These are phyloP conservation scores for Halichoeres trimaculatus DNA, from an alignment of 2,113 vertebrate genomes.

Conservation along the genomic window DNA sequence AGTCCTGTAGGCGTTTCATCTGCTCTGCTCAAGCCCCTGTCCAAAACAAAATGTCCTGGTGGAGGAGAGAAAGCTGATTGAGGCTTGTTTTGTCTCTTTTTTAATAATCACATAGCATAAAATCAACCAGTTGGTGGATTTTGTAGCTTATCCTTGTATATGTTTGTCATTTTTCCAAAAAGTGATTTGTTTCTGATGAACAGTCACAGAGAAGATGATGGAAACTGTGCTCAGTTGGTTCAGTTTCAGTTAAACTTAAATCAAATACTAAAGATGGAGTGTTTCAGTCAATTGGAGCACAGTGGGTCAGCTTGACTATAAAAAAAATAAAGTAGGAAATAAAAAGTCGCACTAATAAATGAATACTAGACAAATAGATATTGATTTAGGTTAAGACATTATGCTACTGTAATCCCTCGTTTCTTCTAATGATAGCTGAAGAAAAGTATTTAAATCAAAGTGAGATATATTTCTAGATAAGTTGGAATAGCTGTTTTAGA, in stretches of 20 bases:
- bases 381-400: too few relatives aligned
- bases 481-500: too few relatives aligned
- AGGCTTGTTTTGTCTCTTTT: not conserved
- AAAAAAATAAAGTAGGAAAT: not conserved
- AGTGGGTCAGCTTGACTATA: not conserved
- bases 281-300: not conserved
- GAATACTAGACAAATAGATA: too few relatives aligned
- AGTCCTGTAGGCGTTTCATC: slow-evolving; percentile 33
- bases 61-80: slow-evolving; percentile 6
- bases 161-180: slow-evolving; percentile 13
- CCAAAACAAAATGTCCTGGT: slow-evolving; percentile 29
- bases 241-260: not conserved
- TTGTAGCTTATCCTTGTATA: not conserved
- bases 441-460: too few relatives aligned
- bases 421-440: too few relatives aligned
- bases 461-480: too few relatives aligned
- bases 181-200: not conserved
- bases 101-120: not conserved
- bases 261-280: not conserved
- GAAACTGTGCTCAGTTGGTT: not conserved
- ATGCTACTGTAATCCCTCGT: too few relatives aligned
- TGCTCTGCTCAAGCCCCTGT: slow-evolving; percentile 32
- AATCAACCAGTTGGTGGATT: not conserved
- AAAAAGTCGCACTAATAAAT: not conserved
- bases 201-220: not conserved